These are phyloP conservation scores for Dicyrtoma fusca DNA, from an alignment of 2,888 invertebrate species.

Conservation along the genomic window DNA sequence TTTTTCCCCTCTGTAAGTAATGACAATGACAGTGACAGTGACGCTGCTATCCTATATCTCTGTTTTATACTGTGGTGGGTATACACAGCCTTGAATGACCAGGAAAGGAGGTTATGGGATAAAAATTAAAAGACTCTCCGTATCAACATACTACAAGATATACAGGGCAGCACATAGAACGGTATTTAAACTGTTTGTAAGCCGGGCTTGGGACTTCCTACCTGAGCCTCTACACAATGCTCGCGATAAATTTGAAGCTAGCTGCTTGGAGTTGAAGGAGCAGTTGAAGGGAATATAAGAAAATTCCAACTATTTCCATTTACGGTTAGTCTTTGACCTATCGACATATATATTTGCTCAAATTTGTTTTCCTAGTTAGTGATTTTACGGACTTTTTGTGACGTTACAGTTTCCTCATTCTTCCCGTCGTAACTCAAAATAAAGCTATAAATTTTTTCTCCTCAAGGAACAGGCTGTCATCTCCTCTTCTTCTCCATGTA, in stretches of 20 bases:
- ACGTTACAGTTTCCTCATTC: slow-evolving; percentile 31
- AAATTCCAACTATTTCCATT: slow-evolving; percentile 30
- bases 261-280: not conserved
- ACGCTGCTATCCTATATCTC: too few species aligned
- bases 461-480: slow-evolving; percentile 27
- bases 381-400: slow-evolving; percentile 38
- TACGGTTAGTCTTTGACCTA: slow-evolving; percentile 17
- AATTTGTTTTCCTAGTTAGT: slow-evolving; percentile 21
- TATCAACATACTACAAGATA: not conserved
- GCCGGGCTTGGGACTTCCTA: too few species aligned
- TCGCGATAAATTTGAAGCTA: too few species aligned
- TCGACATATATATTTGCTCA: slow-evolving; percentile 10
- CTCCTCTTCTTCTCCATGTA: slow-evolving; percentile 7
- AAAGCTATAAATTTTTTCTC: slow-evolving; percentile 23
- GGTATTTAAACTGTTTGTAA: not conserved
- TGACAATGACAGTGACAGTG: not conserved
- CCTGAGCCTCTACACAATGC: too few species aligned
- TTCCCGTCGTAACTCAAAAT: slow-evolving; percentile 37
- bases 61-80: too few species aligned
- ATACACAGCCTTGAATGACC: too few species aligned
- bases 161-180: not conserved
- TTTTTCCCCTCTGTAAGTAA: not conserved
- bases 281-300: slow-evolving; percentile 6
- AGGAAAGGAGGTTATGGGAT: not conserved
- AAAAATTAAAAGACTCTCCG: not conserved